Conservation (phyloP, 2,888 invertebrate species). For the Dioctria linearis region DNA sequence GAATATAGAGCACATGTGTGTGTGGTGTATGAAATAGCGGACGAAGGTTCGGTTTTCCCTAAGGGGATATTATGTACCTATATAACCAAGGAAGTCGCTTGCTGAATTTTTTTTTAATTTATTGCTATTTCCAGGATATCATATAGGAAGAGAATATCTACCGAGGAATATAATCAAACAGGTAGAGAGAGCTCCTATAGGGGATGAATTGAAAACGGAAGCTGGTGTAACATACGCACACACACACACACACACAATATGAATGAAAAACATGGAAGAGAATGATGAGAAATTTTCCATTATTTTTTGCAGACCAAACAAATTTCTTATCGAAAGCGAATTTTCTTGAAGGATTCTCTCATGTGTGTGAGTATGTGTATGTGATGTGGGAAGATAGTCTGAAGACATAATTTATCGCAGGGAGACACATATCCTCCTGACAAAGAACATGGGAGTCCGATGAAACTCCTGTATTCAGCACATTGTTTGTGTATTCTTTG, state of each 20-base stretch:
- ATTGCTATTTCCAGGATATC: not conserved
- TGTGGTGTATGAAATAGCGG: not conserved
- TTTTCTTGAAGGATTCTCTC: not conserved
- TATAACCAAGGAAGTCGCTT: slow-evolving; percentile 9
- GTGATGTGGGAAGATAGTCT: slow-evolving; percentile 52
- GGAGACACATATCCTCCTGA: not conserved
- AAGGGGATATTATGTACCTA: not conserved
- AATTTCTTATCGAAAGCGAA: slow-evolving; percentile 54
- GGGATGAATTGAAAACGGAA: slow-evolving; percentile 24
- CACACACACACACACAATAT: too few species aligned
- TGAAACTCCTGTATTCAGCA: slow-evolving; percentile 8
- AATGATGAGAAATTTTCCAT: slow-evolving; percentile 30
- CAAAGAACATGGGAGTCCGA: not conserved
- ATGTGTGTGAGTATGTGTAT: not conserved
- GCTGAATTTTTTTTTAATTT: slow-evolving; percentile 17
- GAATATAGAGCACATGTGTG: not conserved
- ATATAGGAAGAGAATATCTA: not conserved
- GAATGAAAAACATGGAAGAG: not conserved
- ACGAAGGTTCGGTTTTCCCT: not conserved
- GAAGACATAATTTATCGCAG: not conserved
- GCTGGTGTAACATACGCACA: not conserved
- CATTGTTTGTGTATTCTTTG: slow-evolving; percentile 22
- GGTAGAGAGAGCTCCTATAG: slow-evolving; percentile 8
- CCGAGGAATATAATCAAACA: slow-evolving; percentile 11
- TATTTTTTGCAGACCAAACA: slow-evolving; percentile 44